Conservation (phyloP, 2,113 vertebrate species). For the Thalassarche chlororhynchos region DNA sequence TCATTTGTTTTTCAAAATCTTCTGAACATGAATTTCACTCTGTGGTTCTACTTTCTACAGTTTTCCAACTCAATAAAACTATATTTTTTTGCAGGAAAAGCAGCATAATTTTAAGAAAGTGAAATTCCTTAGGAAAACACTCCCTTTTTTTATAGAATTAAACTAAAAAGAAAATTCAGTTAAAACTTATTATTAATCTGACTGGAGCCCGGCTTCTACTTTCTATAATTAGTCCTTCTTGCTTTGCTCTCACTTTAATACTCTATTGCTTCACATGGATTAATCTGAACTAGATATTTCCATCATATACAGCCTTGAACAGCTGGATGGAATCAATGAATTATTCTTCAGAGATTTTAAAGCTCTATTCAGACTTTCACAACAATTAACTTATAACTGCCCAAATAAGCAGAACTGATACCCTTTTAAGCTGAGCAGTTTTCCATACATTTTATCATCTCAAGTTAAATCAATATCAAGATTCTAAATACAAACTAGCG, state of each 20-base stretch:
- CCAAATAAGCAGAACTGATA: not conserved
- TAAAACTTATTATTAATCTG: not conserved
- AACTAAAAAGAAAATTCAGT: not conserved
- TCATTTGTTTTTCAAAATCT: not conserved
- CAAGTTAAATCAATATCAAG: not conserved
- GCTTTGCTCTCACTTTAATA: conserved; percentile 17
- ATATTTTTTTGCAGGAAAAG: not conserved
- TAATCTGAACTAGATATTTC: conserved; percentile 8
- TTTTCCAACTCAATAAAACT: not conserved
- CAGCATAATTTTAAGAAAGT: not conserved
- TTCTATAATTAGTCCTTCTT: conserved; percentile 13
- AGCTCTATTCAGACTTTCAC: not conserved
- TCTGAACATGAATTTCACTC: not conserved
- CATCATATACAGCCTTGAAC: not conserved
- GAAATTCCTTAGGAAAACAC: not conserved
- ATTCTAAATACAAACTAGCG: not conserved
- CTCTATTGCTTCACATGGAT: not conserved
- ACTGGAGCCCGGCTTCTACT: not conserved
- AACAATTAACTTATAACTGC: not conserved
- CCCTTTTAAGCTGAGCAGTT: not conserved
- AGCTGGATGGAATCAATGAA: not conserved
- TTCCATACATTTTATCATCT: not conserved
- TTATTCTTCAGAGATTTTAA: conserved; percentile 2
- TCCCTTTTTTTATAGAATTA: not conserved
- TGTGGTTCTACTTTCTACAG: not conserved